Evolutionary conservation across 1,140 invertebrate genomes (phyloP).

Genomic region (Vollenhovia emeryi): DNA sequence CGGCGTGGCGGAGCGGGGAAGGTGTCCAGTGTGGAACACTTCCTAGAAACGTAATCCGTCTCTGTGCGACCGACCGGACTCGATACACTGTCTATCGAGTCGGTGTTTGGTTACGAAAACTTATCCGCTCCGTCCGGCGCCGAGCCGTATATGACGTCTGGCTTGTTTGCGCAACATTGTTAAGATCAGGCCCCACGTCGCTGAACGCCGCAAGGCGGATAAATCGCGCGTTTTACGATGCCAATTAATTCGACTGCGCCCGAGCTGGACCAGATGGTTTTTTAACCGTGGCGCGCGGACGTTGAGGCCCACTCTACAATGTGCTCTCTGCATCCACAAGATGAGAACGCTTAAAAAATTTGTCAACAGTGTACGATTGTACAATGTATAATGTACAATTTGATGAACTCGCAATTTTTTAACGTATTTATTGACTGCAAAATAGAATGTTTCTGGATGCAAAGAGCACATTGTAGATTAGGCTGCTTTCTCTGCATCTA

Average conservation of each 20-base stretch:
- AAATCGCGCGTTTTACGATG: slow-evolving; percentile 28
- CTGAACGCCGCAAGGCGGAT: background rate
- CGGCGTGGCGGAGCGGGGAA: background rate
- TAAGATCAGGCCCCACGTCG: slow-evolving; percentile 15
- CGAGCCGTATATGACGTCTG: slow-evolving; percentile 14
- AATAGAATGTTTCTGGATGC: no score
- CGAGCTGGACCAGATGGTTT: slow-evolving; percentile 36
- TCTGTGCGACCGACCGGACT: slow-evolving; percentile 14
- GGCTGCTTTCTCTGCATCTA: no score
- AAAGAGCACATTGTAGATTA: no score
- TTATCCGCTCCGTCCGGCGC: slow-evolving; percentile 47
- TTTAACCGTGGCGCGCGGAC: background rate
- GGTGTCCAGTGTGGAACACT: slow-evolving; percentile 46
- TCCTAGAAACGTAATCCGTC: slow-evolving; percentile 62
- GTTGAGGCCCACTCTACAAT: no score
- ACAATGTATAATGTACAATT: no score
- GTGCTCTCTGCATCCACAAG: no score
- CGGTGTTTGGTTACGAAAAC: slow-evolving; percentile 66
- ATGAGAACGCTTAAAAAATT: no score
- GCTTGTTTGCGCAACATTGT: slow-evolving; percentile 48
- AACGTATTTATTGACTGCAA: no score
- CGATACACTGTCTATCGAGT: slow-evolving; percentile 40
- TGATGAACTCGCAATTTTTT: no score
- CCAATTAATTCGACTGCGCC: background rate
- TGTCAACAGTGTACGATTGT: no score